Conservation (phyloP, 2,888 invertebrate species). For the Lordiphosa fenestrarum region DNA sequence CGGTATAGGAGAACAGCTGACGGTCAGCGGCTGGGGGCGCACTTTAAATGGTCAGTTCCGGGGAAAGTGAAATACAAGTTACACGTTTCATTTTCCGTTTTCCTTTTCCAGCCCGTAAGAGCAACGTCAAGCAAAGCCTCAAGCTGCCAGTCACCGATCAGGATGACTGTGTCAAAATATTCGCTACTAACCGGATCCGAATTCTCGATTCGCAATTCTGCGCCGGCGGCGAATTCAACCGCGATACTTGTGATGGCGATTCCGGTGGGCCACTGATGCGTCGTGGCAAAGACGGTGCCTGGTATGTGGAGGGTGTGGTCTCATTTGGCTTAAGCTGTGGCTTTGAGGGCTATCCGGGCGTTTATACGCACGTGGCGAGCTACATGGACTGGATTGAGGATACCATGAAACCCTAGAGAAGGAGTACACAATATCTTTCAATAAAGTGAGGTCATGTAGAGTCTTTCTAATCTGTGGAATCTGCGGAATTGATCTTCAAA, state of each 20-base stretch:
- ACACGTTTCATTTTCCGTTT: no score
- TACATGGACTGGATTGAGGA: constrained; percentile 86
- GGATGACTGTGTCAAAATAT: constrained; percentile 80
- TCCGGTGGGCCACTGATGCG: constrained; percentile 85
- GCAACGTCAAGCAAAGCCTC: constrained; percentile 79
- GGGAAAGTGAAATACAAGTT: no score
- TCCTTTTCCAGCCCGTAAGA: constrained; percentile 62
- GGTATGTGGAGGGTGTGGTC: constrained; percentile 80
- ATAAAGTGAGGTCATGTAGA: constrained; percentile 41
- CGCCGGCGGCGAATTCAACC: constrained; percentile 79
- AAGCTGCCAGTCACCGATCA: constrained; percentile 81
- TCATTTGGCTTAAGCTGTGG: constrained; percentile 82
- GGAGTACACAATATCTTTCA: constrained; percentile 35
- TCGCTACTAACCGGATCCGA: constrained; percentile 55
- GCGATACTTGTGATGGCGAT: constrained; percentile 84
- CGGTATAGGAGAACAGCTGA: constrained; percentile 78
- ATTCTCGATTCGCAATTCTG: constrained; percentile 72
- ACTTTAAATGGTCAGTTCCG: constrained; percentile 77
- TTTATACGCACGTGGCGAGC: constrained; percentile 85
- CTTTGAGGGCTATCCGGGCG: constrained; percentile 84
- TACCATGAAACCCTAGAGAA: constrained; percentile 78
- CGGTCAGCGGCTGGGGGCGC: constrained; percentile 85
- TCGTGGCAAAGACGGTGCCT: constrained; percentile 68
- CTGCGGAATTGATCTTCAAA: no score
- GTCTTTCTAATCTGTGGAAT: no score